phyloP scores from a whole-genome alignment of 2,888 invertebrate species.

The Amorpha juglandis region DNA sequence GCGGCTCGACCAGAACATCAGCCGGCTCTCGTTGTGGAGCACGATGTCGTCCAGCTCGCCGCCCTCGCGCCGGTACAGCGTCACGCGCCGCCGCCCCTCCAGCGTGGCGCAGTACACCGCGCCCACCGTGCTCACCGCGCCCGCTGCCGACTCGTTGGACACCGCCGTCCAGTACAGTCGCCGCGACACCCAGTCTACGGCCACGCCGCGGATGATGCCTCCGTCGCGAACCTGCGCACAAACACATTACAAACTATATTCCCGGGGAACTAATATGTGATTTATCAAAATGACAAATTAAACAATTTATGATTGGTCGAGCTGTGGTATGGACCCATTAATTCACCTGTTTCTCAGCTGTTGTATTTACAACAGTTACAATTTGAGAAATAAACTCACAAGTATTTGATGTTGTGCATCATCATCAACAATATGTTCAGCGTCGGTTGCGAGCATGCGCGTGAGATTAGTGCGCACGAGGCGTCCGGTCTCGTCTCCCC shows the following conservation, averaged over 20 bases:
- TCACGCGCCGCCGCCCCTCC: slow-evolving; percentile 83
- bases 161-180: slow-evolving; percentile 89
- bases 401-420: slow-evolving; percentile 31
- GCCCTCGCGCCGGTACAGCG: slow-evolving; percentile 76
- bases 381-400: slow-evolving; percentile 30
- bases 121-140: slow-evolving; percentile 38
- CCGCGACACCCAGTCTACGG: slow-evolving; percentile 88
- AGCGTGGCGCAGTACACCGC: slow-evolving; percentile 68
- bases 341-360: no score
- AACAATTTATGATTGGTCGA: no score
- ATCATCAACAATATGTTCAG: slow-evolving; percentile 31
- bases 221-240: slow-evolving; percentile 78
- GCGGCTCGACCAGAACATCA: slow-evolving; percentile 90
- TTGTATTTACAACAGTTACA: no score
- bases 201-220: slow-evolving; percentile 88
- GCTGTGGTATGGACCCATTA: no score
- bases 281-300: no score
- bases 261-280: no score
- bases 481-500: slow-evolving; percentile 58
- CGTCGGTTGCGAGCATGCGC: slow-evolving; percentile 31
- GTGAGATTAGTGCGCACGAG: slow-evolving; percentile 46
- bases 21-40: slow-evolving; percentile 52
- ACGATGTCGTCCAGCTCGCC: slow-evolving; percentile 88
- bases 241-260: no score
- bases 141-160: slow-evolving; percentile 25